These are phyloP conservation scores for Anhinga rufa DNA, from an alignment of 2,113 vertebrate genomes.

Conservation along the genomic window DNA sequence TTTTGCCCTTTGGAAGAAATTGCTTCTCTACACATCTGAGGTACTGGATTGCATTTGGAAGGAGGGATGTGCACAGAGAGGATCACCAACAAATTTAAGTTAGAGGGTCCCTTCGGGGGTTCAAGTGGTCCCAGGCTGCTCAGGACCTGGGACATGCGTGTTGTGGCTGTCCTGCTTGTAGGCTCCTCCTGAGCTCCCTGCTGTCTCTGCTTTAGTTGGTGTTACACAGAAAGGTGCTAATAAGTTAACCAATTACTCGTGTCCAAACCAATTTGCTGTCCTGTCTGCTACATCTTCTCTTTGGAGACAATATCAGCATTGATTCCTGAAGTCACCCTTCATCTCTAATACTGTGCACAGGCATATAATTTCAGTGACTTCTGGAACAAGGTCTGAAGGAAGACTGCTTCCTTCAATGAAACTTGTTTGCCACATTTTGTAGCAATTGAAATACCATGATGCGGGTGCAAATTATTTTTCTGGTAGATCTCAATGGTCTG, in stretches of 20 bases:
- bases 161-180: neutral
- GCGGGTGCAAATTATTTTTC: neutral
- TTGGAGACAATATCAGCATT: neutral
- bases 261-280: conserved; percentile 31
- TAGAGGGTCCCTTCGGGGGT: neutral
- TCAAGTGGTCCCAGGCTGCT: neutral
- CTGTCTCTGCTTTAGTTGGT: neutral
- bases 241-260: conserved; percentile 46
- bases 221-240: neutral
- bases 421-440: neutral
- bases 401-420: neutral
- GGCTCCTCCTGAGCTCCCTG: neutral
- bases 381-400: neutral
- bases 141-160: neutral
- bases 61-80: neutral
- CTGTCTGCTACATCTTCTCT: neutral
- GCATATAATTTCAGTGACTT: neutral
- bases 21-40: neutral
- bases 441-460: neutral
- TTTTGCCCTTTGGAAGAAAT: neutral
- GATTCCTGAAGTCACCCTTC: neutral
- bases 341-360: neutral
- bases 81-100: neutral
- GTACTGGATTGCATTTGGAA: too few relatives aligned
- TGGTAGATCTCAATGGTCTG: neutral